Evolutionary conservation across 2,113 vertebrate genomes (phyloP).

Genomic region (Planiliza haematocheilus): DNA sequence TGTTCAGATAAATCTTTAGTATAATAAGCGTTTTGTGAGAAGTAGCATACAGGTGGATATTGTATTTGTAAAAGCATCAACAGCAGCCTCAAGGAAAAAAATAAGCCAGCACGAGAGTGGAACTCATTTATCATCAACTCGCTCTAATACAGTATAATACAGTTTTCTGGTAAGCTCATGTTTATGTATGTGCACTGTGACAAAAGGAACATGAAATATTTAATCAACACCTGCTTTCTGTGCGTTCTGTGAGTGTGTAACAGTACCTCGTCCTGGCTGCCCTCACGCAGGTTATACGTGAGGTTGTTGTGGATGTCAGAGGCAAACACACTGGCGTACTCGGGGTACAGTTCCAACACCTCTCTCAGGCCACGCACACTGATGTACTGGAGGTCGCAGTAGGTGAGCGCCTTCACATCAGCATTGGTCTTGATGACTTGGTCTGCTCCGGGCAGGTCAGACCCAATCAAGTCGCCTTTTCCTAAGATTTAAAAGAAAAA

Average conservation of each 20-base stretch:
- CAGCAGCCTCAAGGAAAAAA: no score
- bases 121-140: no score
- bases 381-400: slow-evolving; percentile 95
- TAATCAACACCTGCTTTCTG: neutral
- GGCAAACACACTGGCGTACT: slow-evolving; percentile 90
- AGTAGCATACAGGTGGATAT: no score
- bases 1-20: no score
- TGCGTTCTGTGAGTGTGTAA: neutral
- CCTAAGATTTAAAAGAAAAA: slow-evolving; percentile 78
- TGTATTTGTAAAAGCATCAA: no score
- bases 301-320: slow-evolving; percentile 92
- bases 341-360: slow-evolving; percentile 93
- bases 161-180: neutral
- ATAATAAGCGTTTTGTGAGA: no score
- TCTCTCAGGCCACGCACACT: slow-evolving; percentile 89
- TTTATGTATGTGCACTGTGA: neutral
- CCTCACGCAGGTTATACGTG: slow-evolving; percentile 96
- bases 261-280: slow-evolving; percentile 90
- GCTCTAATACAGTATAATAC: no score
- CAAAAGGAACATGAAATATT: neutral
- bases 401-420: slow-evolving; percentile 95
- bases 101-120: no score
- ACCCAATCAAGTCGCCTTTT: slow-evolving; percentile 96
- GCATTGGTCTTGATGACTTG: slow-evolving; percentile 95
- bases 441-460: slow-evolving; percentile 87